Percentiles rank a stretch among this genome's conserved stretches.
These are phyloP conservation scores for Holacanthus passer DNA, from an alignment of 2,113 vertebrate species.

Conservation along the genomic window DNA sequence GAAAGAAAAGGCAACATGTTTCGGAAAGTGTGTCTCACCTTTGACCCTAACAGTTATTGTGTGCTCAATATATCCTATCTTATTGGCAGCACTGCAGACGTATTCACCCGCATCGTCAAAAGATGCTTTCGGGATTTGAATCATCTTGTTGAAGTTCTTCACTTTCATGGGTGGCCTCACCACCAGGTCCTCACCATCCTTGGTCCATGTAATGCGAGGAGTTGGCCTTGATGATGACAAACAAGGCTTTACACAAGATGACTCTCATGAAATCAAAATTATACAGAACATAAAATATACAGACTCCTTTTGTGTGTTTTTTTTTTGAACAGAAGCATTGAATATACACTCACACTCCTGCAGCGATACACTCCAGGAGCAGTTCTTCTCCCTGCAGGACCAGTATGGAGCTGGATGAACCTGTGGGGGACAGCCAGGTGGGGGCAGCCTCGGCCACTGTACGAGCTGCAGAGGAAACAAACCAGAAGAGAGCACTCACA, in stretches of 20 bases:
- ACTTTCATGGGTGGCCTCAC: constrained; percentile 86
- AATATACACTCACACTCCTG: constrained; percentile 90
- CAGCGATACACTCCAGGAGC: constrained; percentile 95
- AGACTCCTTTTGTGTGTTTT: neutral
- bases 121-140: constrained; percentile 89
- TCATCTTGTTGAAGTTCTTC: constrained; percentile 95
- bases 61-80: constrained; percentile 92
- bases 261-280: constrained; percentile 25
- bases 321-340: neutral
- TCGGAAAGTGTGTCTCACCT: constrained; percentile 83
- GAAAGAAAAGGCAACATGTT: neutral
- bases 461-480: constrained; percentile 85
- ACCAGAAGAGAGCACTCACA: neutral
- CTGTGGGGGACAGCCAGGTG: constrained; percentile 92
- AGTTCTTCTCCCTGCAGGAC: constrained; percentile 93
- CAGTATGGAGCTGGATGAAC: constrained; percentile 89
- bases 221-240: constrained; percentile 87
- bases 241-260: constrained; percentile 38
- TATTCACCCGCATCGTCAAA: constrained; percentile 95
- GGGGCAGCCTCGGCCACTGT: constrained; percentile 91
- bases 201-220: constrained; percentile 93
- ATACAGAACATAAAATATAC: neutral
- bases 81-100: constrained; percentile 93
- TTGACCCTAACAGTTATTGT: constrained; percentile 94
- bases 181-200: constrained; percentile 90